Evolutionary conservation across 2,888 invertebrate genomes (phyloP).

Genomic region (Xylota segnis): DNA sequence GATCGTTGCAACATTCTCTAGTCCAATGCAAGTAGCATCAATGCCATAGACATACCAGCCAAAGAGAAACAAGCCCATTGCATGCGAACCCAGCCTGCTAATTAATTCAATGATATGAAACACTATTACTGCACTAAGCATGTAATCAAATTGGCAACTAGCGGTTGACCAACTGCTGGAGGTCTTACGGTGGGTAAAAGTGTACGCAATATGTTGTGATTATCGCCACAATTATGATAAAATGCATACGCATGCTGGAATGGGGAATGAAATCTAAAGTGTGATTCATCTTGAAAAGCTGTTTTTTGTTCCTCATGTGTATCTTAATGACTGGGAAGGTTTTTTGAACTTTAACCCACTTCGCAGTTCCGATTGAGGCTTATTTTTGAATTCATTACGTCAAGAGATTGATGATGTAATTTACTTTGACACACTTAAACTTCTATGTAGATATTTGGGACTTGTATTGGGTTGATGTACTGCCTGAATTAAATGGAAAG

Average conservation of each 20-base stretch:
- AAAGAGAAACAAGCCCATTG: neutral
- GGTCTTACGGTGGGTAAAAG: neutral
- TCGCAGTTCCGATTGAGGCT: conserved; percentile 1
- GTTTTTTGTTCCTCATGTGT: neutral
- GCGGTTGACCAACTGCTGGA: neutral
- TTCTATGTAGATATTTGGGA: neutral
- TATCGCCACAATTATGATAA: neutral
- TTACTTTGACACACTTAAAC: conserved; percentile 5
- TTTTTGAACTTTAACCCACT: conserved; percentile 9
- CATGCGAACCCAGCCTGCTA: conserved; percentile 11
- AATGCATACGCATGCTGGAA: neutral
- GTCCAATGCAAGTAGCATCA: conserved; percentile 18
- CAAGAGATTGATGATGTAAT: conserved; percentile 6
- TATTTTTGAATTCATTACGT: neutral
- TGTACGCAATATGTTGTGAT: conserved; percentile 13
- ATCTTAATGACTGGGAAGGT: neutral
- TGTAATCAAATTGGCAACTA: neutral
- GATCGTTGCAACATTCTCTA: conserved; percentile 9
- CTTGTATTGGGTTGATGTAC: no score
- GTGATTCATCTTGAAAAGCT: neutral
- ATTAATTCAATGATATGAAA: conserved; percentile 18
- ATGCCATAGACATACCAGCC: conserved; percentile 6
- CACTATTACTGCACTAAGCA: neutral
- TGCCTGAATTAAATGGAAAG: no score
- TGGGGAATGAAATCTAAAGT: neutral